These are phyloP conservation scores for Microctonus hyperodae DNA, from an alignment of 2,888 invertebrate genomes.

Conservation along the genomic window DNA sequence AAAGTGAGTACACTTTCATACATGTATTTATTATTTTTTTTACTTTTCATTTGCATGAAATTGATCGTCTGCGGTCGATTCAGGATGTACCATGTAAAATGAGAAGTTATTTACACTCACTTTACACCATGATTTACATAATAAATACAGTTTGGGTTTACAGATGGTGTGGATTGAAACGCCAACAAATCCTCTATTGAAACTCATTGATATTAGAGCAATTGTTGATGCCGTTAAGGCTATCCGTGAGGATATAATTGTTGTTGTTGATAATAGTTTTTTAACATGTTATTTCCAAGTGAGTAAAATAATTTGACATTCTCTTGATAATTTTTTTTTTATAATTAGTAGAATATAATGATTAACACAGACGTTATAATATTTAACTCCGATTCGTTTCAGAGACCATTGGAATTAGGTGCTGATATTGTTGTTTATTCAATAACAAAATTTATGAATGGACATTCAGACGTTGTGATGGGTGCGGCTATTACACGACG, in stretches of 20 bases:
- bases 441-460: conserved; percentile 97
- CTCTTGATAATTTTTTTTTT: neutral
- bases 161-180: conserved; percentile 93
- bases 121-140: neutral
- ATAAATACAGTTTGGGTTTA: neutral
- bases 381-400: conserved; percentile 20
- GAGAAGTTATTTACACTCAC: conserved; percentile 18
- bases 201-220: conserved; percentile 85
- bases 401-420: conserved; percentile 89
- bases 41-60: neutral
- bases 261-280: conserved; percentile 95
- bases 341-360: neutral
- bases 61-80: conserved; percentile 4
- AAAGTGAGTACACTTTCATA: conserved; percentile 69
- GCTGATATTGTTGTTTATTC: conserved; percentile 94
- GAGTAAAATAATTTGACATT: conserved; percentile 29
- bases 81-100: conserved; percentile 19
- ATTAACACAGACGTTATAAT: neutral
- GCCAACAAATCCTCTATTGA: conserved; percentile 94
- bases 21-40: conserved; percentile 6
- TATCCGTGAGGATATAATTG: conserved; percentile 66
- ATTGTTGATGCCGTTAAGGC: conserved; percentile 71
- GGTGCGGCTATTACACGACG: conserved; percentile 83
- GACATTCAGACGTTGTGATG: conserved; percentile 97
- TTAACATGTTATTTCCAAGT: conserved; percentile 86